phyloP scores from a whole-genome alignment of 2,888 invertebrate species.

The Diachrysia chrysitis region DNA sequence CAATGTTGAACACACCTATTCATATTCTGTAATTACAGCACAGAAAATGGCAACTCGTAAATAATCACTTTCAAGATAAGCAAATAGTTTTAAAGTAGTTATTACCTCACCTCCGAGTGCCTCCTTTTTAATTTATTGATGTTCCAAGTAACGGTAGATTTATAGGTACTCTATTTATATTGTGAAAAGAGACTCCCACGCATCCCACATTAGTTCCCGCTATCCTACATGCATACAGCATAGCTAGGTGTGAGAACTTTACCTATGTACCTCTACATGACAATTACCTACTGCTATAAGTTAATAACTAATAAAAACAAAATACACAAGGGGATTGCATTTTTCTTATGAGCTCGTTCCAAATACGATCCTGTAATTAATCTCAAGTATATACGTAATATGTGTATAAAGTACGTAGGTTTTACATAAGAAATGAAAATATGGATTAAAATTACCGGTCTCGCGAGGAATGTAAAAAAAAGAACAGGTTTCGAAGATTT shows the following conservation, averaged over 20 bases:
- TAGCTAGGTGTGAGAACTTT: slow-evolving; percentile 47
- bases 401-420: too few species aligned
- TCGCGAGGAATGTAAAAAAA: slow-evolving; percentile 30
- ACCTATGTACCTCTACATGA: background rate
- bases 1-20: slow-evolving; percentile 58
- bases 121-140: slow-evolving; percentile 25
- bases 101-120: slow-evolving; percentile 10
- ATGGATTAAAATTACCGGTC: too few species aligned
- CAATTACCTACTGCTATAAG: background rate
- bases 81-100: slow-evolving; percentile 48
- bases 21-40: slow-evolving; percentile 76
- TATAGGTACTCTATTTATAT: slow-evolving; percentile 54
- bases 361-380: too few species aligned
- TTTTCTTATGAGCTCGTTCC: too few species aligned
- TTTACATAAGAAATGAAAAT: too few species aligned
- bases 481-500: slow-evolving; percentile 52
- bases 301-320: too few species aligned
- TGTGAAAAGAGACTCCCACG: slow-evolving; percentile 69
- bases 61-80: slow-evolving; percentile 62
- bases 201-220: slow-evolving; percentile 64
- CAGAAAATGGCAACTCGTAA: slow-evolving; percentile 78
- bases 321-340: too few species aligned
- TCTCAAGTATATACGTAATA: too few species aligned
- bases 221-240: slow-evolving; percentile 54
- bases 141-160: slow-evolving; percentile 56